Base-by-base conservation (phyloP, 1,140 invertebrate genomes). In the Drosophila nigromelanica region DNA sequence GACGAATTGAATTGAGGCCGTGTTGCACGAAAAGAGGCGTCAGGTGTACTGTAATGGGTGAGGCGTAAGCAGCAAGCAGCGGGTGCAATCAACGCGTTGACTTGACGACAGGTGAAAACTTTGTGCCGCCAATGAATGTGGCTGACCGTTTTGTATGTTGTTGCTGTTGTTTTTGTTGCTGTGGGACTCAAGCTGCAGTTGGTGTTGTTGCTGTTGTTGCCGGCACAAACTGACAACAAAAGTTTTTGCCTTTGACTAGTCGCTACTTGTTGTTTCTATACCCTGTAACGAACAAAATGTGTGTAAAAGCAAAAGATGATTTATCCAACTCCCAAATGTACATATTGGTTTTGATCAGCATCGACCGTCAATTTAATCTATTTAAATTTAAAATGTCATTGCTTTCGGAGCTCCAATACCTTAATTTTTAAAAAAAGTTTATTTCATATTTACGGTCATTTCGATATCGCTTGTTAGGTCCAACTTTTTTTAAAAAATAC, bases 41-140 rank as follows among this genome's bases (percentile, higher is more conserved):
- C 27, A 27, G 27, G 27, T 24, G 21, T 24, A 33, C 30, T 1
- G 6, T n/a, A 4, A n/a, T 14, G 30, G 54, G 18, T 7, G 27
- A 48, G 35, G 30, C 21, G 18, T 5, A 50, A 35, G 51, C 15
- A 15, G 33, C 21, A 60, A 15, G 51, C 47, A 79, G 81, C 68
- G 82, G 82, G 71, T 82, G 83, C 82, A 89, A 89, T 87, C 82
- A 89, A 64, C 82, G 83, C 62, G 77, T 78, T 86, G 55, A 33
- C 63, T 60, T 47, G 82, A 72, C 78, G 83, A 89, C 82, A 87
- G 82, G 78, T 87, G 82, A 82, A 86, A 89, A 79, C 68, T 89
- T 82, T 68, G 76, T 72, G 82, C 69, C 64, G 78, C 82, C 82
- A 86, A 86, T 87, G 82, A 82, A 72, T 87, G 71, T 55, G 39